These are phyloP conservation scores for Marcusenius ussheri DNA, from an alignment of 2,113 vertebrate genomes.

Conservation along the genomic window DNA sequence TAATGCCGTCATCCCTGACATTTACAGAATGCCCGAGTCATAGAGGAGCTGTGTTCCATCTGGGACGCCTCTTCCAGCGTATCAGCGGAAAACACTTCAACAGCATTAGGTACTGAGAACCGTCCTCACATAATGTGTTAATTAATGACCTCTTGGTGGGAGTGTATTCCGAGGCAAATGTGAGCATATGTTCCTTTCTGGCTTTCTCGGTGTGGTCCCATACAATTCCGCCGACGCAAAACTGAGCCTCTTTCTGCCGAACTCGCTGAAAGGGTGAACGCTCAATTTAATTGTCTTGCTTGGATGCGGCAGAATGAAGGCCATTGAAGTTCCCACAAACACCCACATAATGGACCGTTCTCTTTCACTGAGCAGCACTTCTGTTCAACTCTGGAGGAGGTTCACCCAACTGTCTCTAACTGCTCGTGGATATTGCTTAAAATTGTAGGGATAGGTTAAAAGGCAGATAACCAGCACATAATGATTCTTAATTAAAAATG, in stretches of 20 bases:
- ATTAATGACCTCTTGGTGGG: not conserved
- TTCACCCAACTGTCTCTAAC: not conserved
- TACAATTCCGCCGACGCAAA: not conserved
- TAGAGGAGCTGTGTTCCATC: not conserved
- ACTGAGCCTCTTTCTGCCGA: not conserved
- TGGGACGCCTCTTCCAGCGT: not conserved
- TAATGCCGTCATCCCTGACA: slow-evolving; percentile 11
- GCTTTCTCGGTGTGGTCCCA: not conserved
- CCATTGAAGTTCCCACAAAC: not conserved
- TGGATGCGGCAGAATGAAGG: not conserved
- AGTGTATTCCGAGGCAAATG: not conserved
- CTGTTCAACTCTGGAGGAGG: not conserved
- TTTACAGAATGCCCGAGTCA: slow-evolving; percentile 14
- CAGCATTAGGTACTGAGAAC: not conserved
- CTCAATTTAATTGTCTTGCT: not conserved
- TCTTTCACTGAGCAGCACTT: not conserved
- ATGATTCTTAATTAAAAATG: not conserved
- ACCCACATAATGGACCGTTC: not conserved
- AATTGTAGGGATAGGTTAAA: not conserved
- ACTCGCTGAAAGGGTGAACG: not conserved
- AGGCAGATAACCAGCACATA: not conserved
- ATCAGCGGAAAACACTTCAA: not conserved
- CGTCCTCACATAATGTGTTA: not conserved
- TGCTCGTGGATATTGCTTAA: not conserved
- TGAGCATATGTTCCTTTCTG: not conserved